Conservation (phyloP, 2,113 vertebrate genomes). For the Apistogramma diplotaenia region DNA sequence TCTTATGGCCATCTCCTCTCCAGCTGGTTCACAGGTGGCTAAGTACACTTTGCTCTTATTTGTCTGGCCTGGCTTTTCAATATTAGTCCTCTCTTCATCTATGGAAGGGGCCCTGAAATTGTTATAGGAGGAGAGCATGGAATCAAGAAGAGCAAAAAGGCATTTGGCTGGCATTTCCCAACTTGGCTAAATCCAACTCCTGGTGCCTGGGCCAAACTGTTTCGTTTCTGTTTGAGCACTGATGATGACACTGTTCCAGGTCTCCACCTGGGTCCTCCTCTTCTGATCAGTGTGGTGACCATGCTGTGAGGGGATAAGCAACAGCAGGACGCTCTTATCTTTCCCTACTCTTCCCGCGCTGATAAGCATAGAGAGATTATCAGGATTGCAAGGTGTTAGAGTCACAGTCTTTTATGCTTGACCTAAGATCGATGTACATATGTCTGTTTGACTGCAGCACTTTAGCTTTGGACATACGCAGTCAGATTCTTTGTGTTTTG, state of each 20-base stretch:
- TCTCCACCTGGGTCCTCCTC: slow-evolving; percentile 74
- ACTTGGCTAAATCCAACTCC: slow-evolving; percentile 62
- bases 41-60: slow-evolving; percentile 60
- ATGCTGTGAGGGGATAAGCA: slow-evolving; percentile 71
- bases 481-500: neutral
- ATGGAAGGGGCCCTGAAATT: slow-evolving; percentile 46
- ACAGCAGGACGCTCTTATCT: slow-evolving; percentile 61
- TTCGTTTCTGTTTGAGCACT: slow-evolving; percentile 65
- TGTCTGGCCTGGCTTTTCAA: slow-evolving; percentile 60
- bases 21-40: slow-evolving; percentile 71
- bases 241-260: slow-evolving; percentile 72
- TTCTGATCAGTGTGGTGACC: slow-evolving; percentile 59
- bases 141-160: slow-evolving; percentile 57
- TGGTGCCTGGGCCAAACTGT: slow-evolving; percentile 58
- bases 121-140: slow-evolving; percentile 50
- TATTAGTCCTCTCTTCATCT: slow-evolving; percentile 63
- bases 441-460: slow-evolving; percentile 39
- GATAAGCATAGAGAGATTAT: slow-evolving; percentile 70
- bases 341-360: slow-evolving; percentile 57
- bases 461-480: neutral
- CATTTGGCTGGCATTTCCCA: slow-evolving; percentile 74
- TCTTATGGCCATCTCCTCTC: slow-evolving; percentile 47
- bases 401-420: slow-evolving; percentile 58
- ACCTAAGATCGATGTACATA: slow-evolving; percentile 56
- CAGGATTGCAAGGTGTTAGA: slow-evolving; percentile 64